phyloP scores from a whole-genome alignment of 2,797 vertebrate species.

The Emydoidea blandingii region DNA sequence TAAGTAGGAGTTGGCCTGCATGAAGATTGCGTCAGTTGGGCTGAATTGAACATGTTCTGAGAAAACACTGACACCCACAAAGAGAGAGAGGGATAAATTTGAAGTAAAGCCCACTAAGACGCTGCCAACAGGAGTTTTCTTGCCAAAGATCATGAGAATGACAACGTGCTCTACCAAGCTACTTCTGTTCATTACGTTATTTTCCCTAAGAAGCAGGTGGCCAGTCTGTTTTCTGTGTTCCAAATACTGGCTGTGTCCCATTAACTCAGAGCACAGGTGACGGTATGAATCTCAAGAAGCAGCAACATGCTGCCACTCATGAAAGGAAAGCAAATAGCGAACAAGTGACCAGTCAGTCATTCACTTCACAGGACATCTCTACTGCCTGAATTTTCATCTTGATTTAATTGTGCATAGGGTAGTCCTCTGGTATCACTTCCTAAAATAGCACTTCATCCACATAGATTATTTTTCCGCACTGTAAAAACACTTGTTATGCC shows the following conservation, averaged over 20 bases:
- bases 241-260: background rate
- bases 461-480: background rate
- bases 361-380: background rate
- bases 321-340: accelerated
- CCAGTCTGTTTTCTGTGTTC: background rate
- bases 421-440: background rate
- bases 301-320: background rate
- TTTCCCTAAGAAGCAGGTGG: background rate
- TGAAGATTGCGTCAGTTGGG: background rate
- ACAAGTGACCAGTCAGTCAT: accelerated
- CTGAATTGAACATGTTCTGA: background rate
- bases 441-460: background rate
- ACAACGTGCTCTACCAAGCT: background rate
- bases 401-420: background rate
- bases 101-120: constrained; percentile 15
- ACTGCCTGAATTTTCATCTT: background rate
- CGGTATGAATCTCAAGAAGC: background rate
- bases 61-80: background rate
- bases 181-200: background rate
- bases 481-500: background rate
- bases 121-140: background rate
- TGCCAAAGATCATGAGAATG: background rate
- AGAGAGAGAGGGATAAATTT: background rate
- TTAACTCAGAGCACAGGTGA: background rate
- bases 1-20: accelerated